Percentiles rank a stretch among this genome's conserved stretches.
phyloP scores from a whole-genome alignment of 2,888 invertebrate genomes.

The Pecten maximus region DNA sequence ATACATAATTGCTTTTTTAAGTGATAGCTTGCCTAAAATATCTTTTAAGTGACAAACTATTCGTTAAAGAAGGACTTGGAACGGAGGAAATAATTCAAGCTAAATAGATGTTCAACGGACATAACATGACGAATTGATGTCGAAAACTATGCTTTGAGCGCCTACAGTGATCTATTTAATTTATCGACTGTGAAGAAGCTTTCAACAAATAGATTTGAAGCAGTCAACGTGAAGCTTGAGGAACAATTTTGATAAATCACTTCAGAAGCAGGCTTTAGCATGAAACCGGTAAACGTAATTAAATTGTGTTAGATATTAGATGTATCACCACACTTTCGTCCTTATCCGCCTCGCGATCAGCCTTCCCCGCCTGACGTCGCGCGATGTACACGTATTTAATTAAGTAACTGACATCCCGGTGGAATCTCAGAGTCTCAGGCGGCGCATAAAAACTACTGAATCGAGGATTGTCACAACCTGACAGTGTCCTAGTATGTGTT shows the following conservation, averaged over 20 bases:
- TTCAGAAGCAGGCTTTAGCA: background rate
- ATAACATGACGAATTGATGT: too few relatives aligned
- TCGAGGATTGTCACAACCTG: background rate
- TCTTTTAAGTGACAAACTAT: too few relatives aligned
- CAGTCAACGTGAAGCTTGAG: background rate
- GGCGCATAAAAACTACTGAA: background rate
- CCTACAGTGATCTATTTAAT: too few relatives aligned
- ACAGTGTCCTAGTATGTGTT: background rate
- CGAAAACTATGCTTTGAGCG: too few relatives aligned
- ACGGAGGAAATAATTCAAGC: too few relatives aligned
- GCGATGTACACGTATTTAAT: background rate
- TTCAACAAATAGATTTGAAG: background rate
- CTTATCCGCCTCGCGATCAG: background rate
- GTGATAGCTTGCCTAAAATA: too few relatives aligned
- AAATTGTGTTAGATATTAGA: background rate
- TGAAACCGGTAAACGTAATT: background rate
- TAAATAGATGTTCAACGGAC: too few relatives aligned
- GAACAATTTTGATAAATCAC: background rate
- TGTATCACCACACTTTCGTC: background rate
- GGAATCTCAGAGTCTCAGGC: background rate
- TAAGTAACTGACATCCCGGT: background rate
- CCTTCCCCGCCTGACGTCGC: background rate
- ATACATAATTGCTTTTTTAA: too few relatives aligned
- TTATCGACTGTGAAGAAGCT: background rate
- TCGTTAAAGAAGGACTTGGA: too few relatives aligned